Conservation (phyloP, 2,888 invertebrate genomes). For the Watsonalla cultraria region DNA sequence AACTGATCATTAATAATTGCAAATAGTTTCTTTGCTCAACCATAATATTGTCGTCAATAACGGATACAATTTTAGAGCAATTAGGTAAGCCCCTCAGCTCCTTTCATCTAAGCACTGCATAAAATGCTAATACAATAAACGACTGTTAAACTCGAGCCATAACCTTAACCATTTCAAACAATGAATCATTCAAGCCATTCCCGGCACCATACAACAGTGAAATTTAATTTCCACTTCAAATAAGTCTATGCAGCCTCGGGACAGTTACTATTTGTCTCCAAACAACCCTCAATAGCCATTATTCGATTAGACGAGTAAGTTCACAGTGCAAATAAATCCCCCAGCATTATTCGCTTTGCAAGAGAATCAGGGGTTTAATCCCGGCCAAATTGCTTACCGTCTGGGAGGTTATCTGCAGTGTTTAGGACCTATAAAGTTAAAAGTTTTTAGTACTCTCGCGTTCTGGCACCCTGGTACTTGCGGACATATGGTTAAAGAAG, state of each 20-base stretch:
- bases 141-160: too few relatives aligned
- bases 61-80: too few relatives aligned
- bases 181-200: neutral
- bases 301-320: constrained; percentile 46
- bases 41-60: too few relatives aligned
- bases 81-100: too few relatives aligned
- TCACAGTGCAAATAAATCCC: constrained; percentile 47
- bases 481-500: neutral
- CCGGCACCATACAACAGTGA: constrained; percentile 10
- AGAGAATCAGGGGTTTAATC: constrained; percentile 46
- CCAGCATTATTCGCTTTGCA: constrained; percentile 48
- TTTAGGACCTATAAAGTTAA: constrained; percentile 34
- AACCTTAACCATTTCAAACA: constrained; percentile 7
- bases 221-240: constrained; percentile 29
- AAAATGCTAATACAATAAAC: too few relatives aligned
- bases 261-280: constrained; percentile 22
- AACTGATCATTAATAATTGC: too few relatives aligned
- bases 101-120: too few relatives aligned
- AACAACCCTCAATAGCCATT: constrained; percentile 38
- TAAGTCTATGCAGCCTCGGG: constrained; percentile 9
- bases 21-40: too few relatives aligned
- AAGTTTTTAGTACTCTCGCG: neutral
- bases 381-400: constrained; percentile 50
- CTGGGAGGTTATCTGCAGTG: constrained; percentile 42
- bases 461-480: neutral